Evolutionary conservation across 2,888 invertebrate species (phyloP), one percentile per base, ranked within the genome.

Genomic region (Tanytarsus gracilentus): DNA sequence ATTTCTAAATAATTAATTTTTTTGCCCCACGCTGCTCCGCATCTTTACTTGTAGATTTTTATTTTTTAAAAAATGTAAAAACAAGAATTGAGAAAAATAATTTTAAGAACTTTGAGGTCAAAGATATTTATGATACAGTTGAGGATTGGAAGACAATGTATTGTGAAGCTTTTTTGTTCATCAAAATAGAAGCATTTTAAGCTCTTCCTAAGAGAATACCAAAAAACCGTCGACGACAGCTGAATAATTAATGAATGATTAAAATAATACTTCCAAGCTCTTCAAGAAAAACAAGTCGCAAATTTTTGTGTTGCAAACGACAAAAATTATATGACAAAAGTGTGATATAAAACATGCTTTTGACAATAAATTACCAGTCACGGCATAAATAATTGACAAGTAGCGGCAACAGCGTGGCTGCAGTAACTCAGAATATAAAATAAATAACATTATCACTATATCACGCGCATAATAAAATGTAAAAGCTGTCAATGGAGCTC

Each of bases 391-490:
- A 55, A 55, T 55, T 33, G 40, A 8, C 39, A 40, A 44, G 23
- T 44, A 44, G 53, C 33, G 33, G 1, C 16, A n/a, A n/a, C 40
- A 36, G 18, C 26, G n/a, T 33, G n/a, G 23, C 40, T 44, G 44
- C 18, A 44, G 18, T 23, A 44, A 9, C 11, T 23, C 9, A 11
- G 55, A 40, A 40, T 40, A 40, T 55, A 55, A 53, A 53, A 55
- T 39, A 55, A 55, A 55, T 55, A 55, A 40, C 40, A 40, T 55
- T 55, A 55, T 55, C 55, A 40, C 26, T 55, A 30, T 55, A 40
- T 55, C 55, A 55, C 21, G 39, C 14, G 55, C 55, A 55, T 55
- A 55, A 55, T 55, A 18, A 55, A 55, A 55, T 51, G 30, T 36
- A 16, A 30, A 26, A 40, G 40, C 55, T 36, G 36, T 53, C 51